Conservation (phyloP, 2,113 vertebrate genomes). For the Suricata suricatta region DNA sequence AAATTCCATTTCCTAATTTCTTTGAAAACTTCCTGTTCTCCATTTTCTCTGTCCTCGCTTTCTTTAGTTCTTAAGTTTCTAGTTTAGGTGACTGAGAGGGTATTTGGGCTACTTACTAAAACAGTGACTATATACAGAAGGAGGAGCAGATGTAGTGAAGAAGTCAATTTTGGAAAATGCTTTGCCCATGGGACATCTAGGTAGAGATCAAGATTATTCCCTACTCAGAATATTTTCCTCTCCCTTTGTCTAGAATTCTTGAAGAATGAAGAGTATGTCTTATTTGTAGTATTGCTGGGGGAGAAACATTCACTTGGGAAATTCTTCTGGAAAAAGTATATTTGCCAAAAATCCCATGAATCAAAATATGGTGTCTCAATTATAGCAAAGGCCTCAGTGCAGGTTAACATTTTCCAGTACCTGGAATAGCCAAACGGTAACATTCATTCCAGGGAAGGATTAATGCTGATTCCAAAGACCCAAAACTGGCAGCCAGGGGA, state of each 20-base stretch:
- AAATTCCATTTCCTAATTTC: background rate
- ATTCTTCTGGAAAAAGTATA: slow-evolving; percentile 18
- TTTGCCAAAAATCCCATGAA: background rate
- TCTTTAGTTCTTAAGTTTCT: slow-evolving; percentile 11
- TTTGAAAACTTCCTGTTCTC: background rate
- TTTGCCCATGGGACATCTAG: background rate
- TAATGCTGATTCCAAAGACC: slow-evolving; percentile 12
- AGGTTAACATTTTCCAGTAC: slow-evolving; percentile 14
- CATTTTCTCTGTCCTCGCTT: background rate
- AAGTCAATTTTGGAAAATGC: slow-evolving; percentile 10
- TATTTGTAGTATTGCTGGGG: background rate
- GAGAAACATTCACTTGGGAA: background rate
- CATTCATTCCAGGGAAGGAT: background rate
- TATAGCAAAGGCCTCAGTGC: slow-evolving; percentile 35
- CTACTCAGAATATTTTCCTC: background rate
- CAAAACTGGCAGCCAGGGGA: background rate
- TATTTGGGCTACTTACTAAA: background rate
- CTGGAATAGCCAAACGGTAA: background rate
- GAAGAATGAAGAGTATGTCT: background rate
- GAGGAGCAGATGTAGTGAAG: background rate
- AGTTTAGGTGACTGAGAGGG: background rate
- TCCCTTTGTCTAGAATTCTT: background rate
- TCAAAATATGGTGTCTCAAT: slow-evolving; percentile 30
- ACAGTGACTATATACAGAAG: background rate
- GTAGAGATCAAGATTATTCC: background rate